These are phyloP conservation scores for Nesoenas mayeri DNA, from an alignment of 2,113 vertebrate genomes.

Conservation along the genomic window DNA sequence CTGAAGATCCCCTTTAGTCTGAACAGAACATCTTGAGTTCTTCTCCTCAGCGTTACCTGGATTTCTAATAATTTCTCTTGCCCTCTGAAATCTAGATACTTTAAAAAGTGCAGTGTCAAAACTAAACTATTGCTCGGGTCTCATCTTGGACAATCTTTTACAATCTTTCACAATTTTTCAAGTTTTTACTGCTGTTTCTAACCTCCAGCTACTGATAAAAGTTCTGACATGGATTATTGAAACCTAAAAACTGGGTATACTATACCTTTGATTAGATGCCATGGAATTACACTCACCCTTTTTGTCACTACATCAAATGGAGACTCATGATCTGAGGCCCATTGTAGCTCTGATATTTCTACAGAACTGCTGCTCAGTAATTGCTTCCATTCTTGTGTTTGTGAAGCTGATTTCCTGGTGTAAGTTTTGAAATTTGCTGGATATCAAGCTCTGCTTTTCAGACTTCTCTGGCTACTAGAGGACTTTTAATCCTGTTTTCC, in stretches of 20 bases:
- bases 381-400: background rate
- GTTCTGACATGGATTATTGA: background rate
- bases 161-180: background rate
- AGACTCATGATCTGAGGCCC: background rate
- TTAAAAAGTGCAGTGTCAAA: background rate
- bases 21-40: background rate
- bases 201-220: background rate
- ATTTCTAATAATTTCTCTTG: background rate
- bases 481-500: background rate
- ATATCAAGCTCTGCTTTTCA: background rate
- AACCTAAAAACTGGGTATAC: background rate
- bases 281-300: background rate
- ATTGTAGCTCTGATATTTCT: background rate
- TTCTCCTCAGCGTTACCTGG: fast-evolving
- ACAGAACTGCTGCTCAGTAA: background rate
- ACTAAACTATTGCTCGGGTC: background rate
- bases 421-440: background rate
- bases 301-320: background rate
- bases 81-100: background rate
- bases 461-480: background rate
- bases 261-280: background rate
- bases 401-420: background rate
- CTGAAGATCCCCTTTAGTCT: background rate
- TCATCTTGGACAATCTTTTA: background rate
- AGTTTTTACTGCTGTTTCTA: background rate